These are phyloP conservation scores for Peromyscus eremicus DNA, from an alignment of 2,797 vertebrate species.

Conservation along the genomic window DNA sequence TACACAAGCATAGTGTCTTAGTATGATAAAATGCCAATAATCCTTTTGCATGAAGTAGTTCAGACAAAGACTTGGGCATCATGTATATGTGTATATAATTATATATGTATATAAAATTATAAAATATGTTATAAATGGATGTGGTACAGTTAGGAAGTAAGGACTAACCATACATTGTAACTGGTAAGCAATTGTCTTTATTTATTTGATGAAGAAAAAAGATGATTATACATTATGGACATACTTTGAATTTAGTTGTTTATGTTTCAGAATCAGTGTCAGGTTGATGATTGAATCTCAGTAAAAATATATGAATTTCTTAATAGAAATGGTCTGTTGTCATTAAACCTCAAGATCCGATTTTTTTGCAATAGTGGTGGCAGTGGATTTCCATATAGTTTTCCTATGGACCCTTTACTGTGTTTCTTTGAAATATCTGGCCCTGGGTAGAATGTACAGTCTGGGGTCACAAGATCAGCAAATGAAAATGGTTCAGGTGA, in stretches of 20 bases:
- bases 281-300: conserved; percentile 25
- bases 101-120: not conserved
- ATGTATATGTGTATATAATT: not conserved
- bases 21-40: conserved; percentile 26
- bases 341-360: not conserved
- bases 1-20: conserved; percentile 19
- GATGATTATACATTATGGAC: not conserved
- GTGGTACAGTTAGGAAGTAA: conserved; percentile 42
- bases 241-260: conserved; percentile 38
- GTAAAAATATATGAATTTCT: not conserved
- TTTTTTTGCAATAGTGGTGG: not conserved
- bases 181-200: conserved; percentile 5
- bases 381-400: not conserved
- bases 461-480: conserved; percentile 22
- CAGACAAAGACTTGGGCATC: conserved; percentile 20
- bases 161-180: conserved; percentile 11
- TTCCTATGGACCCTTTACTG: not conserved
- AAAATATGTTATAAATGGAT: not conserved
- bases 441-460: not conserved
- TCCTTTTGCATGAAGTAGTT: conserved; percentile 34
- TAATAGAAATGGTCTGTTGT: conserved; percentile 27
- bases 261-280: conserved; percentile 41
- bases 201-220: conserved; percentile 49
- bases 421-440: not conserved
- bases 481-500: not conserved